phyloP scores from a whole-genome alignment of 2,888 invertebrate species.

The Deilephila porcellus region DNA sequence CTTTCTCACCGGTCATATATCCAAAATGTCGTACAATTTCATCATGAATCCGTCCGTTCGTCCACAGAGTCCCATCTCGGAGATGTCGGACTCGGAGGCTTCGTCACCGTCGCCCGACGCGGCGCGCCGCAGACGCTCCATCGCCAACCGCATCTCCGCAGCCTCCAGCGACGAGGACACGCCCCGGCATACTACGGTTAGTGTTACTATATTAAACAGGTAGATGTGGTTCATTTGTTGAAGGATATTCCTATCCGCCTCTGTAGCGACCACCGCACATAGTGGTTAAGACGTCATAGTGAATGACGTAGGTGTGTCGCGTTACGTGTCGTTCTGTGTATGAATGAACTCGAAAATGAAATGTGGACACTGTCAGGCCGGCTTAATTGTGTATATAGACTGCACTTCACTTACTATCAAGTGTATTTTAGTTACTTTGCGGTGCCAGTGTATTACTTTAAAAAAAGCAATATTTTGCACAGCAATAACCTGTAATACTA shows the following conservation, averaged over 20 bases:
- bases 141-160: slow-evolving; percentile 70
- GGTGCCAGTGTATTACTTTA: neutral
- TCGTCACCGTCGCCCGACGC: slow-evolving; percentile 70
- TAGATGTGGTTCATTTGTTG: neutral
- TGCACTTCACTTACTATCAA: neutral
- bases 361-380: neutral
- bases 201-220: slow-evolving; percentile 12
- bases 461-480: neutral
- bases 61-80: slow-evolving; percentile 82
- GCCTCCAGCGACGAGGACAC: slow-evolving; percentile 76
- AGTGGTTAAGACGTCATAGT: no score
- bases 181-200: slow-evolving; percentile 63
- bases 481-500: no score
- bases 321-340: no score
- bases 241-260: no score
- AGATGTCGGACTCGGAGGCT: slow-evolving; percentile 85
- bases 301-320: no score
- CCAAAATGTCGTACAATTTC: neutral
- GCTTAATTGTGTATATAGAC: no score
- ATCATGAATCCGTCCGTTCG: slow-evolving; percentile 30
- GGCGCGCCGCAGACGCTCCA: slow-evolving; percentile 62
- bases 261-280: no score
- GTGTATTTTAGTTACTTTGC: no score
- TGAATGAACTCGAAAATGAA: no score
- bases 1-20: no score